These are phyloP conservation scores for Brachyrhaphis roseni DNA, from an alignment of 2,797 vertebrate genomes.

Conservation along the genomic window DNA sequence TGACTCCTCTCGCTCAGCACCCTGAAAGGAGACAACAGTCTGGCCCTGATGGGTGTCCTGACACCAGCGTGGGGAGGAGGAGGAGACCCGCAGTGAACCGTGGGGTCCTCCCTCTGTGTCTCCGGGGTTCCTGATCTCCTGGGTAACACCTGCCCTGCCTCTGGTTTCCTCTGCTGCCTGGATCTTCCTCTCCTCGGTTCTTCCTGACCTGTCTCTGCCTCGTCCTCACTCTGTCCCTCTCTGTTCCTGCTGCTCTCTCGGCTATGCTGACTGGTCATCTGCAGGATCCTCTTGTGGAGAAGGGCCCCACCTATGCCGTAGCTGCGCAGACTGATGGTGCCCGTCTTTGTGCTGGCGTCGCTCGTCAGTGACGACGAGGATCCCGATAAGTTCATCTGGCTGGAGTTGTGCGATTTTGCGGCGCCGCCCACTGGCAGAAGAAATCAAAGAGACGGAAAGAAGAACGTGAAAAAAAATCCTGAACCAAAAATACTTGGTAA, in stretches of 20 bases:
- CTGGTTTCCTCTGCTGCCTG: constrained; percentile 17
- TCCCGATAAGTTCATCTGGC: constrained; percentile 88
- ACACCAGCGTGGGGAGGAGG: constrained; percentile 12
- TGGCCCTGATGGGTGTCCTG: constrained; percentile 68
- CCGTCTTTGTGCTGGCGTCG: constrained; percentile 87
- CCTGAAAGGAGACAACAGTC: constrained; percentile 79
- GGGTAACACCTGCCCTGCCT: not conserved
- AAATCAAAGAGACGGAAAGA: not conserved
- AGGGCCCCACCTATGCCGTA: constrained; percentile 96
- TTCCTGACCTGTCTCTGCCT: constrained; percentile 37
- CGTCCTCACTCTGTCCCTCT: constrained; percentile 23
- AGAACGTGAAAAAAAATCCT: not conserved
- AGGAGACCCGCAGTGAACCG: constrained; percentile 6
- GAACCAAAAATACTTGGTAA: too few species aligned
- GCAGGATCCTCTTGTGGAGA: constrained; percentile 87
- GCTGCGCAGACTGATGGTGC: constrained; percentile 82
- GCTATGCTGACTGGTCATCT: constrained; percentile 80
- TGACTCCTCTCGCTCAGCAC: constrained; percentile 84
- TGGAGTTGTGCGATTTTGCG: constrained; percentile 84
- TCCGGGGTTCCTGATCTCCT: constrained; percentile 28
- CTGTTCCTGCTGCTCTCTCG: constrained; percentile 43
- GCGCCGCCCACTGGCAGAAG: constrained; percentile 77
- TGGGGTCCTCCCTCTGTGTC: not conserved
- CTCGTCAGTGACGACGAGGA: constrained; percentile 89
- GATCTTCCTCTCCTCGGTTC: constrained; percentile 45